Conservation (phyloP, 2,113 vertebrate genomes). For the Trachemys scripta region DNA sequence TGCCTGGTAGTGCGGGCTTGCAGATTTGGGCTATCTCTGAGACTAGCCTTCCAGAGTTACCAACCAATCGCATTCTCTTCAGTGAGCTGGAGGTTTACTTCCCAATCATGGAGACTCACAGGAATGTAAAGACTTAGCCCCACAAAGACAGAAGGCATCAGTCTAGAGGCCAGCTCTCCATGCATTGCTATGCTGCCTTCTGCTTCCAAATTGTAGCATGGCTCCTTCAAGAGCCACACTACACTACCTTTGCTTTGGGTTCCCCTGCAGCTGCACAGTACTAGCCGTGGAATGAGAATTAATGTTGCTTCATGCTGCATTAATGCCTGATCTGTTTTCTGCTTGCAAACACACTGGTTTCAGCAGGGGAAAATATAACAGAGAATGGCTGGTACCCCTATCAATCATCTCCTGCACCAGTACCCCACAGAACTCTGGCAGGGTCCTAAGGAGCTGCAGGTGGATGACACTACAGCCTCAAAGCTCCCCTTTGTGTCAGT, state of each 20-base stretch:
- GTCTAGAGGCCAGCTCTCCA: neutral
- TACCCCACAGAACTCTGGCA: accelerated
- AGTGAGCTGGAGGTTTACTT: neutral
- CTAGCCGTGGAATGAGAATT: neutral
- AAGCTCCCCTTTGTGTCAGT: neutral
- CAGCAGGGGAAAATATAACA: neutral
- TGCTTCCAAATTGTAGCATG: neutral
- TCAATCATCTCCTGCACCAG: neutral
- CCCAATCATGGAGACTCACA: neutral
- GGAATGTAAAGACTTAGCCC: neutral
- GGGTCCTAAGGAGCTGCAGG: neutral
- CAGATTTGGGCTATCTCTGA: neutral
- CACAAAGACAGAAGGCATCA: neutral
- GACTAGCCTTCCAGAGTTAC: neutral
- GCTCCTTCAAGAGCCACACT: neutral
- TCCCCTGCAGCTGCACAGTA: neutral
- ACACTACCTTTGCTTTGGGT: neutral
- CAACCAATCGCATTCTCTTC: neutral
- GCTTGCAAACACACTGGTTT: neutral
- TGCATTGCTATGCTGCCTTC: neutral
- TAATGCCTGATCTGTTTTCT: neutral
- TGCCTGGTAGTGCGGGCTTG: neutral
- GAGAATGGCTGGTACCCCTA: neutral
- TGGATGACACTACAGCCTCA: neutral
- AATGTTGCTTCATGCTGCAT: neutral